These are phyloP conservation scores for Tinamus guttatus DNA, from an alignment of 2,113 vertebrate genomes.

Conservation along the genomic window DNA sequence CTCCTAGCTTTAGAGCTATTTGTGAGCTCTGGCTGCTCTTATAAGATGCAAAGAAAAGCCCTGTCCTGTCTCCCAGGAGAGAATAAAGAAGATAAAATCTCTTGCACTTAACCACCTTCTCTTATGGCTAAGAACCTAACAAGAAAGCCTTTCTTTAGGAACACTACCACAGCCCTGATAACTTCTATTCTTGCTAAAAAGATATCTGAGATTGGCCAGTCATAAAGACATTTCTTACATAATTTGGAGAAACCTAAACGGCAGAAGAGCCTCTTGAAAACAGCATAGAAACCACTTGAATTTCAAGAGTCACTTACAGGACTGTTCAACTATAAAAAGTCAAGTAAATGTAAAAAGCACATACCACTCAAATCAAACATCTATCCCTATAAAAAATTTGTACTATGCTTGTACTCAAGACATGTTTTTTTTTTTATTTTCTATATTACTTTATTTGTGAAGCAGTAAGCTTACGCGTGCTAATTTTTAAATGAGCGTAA, in stretches of 20 bases:
- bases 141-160: not conserved
- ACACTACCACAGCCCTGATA: not conserved
- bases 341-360: not conserved
- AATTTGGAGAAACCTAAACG: not conserved
- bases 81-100: too few species aligned
- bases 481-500: not conserved
- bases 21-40: not conserved
- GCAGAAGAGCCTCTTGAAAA: slow-evolving; percentile 12
- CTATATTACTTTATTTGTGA: not conserved
- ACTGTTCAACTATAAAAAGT: not conserved
- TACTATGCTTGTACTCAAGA: not conserved
- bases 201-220: not conserved
- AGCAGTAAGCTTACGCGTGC: not conserved
- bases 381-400: not conserved
- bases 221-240: not conserved
- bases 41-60: not conserved
- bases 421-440: not conserved
- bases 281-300: not conserved
- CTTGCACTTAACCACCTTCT: not conserved
- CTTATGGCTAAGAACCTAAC: not conserved
- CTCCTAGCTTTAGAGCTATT: not conserved
- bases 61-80: not conserved
- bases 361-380: not conserved
- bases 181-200: not conserved
- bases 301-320: slow-evolving; percentile 8